Evolutionary conservation across 2,888 invertebrate genomes (phyloP).

Genomic region (Noctua fimbriata): DNA sequence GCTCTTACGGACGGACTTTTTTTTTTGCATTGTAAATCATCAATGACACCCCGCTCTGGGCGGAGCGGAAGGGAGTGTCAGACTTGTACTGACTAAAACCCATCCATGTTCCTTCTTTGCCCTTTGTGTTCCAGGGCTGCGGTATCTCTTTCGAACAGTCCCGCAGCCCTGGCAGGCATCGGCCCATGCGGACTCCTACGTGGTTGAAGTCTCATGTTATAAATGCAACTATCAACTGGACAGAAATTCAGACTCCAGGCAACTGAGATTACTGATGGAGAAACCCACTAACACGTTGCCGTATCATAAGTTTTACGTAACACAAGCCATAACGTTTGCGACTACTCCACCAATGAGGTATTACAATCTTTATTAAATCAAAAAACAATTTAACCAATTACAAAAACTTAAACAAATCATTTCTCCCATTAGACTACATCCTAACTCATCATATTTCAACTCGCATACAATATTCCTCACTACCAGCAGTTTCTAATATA

Average conservation of each 20-base stretch:
- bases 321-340: neutral
- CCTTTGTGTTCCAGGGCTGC: no score
- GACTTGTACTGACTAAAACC: no score
- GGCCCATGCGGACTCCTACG: no score
- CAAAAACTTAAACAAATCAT: constrained; percentile 11
- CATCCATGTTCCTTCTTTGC: no score
- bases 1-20: no score
- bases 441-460: constrained; percentile 36
- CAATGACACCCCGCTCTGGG: no score
- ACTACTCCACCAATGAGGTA: neutral
- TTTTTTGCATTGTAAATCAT: no score
- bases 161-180: no score
- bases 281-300: neutral
- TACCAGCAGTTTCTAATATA: constrained; percentile 59
- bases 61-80: no score
- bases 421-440: constrained; percentile 2
- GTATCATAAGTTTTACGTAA: neutral
- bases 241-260: neutral
- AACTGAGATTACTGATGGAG: neutral
- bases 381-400: constrained; percentile 9
- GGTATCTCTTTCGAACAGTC: no score
- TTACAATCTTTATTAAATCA: neutral
- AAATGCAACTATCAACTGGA: neutral
- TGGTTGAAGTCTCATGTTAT: no score
- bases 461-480: constrained; percentile 38